Conservation (phyloP, 2,888 invertebrate genomes). For the Caradrina clavipalpis region DNA sequence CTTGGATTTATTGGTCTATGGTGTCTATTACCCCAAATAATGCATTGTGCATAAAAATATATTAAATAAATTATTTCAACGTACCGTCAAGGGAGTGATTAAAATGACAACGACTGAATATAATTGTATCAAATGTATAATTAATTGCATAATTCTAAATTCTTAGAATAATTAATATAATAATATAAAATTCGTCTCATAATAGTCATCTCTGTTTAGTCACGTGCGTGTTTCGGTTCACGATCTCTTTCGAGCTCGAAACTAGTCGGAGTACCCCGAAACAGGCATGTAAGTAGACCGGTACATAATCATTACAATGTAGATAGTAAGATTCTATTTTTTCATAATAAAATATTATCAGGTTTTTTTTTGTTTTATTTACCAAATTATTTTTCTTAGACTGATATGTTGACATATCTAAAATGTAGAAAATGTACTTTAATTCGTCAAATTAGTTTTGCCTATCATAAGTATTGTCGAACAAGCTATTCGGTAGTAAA, state of each 20-base stretch:
- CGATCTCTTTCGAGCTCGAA: neutral
- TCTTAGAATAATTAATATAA: conserved; percentile 27
- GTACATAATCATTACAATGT: conserved; percentile 9
- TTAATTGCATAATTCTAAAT: conserved; percentile 24
- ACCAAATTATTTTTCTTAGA: neutral
- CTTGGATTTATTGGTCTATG: too few relatives aligned
- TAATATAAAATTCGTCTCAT: conserved; percentile 20
- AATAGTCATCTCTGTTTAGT: conserved; percentile 1
- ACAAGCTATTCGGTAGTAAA: too few relatives aligned
- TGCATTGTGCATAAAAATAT: neutral
- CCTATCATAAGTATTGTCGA: too few relatives aligned
- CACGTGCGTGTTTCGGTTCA: neutral
- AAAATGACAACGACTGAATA: conserved; percentile 56
- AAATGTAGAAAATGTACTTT: neutral
- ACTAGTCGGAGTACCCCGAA: neutral
- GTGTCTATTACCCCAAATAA: neutral
- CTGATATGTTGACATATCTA: neutral
- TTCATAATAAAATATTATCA: conserved; percentile 47
- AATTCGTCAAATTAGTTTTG: neutral
- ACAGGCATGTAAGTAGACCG: conserved; percentile 5
- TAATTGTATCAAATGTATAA: conserved; percentile 51
- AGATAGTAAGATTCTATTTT: conserved; percentile 58
- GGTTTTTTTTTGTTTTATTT: conserved; percentile 17
- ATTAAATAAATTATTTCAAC: neutral
- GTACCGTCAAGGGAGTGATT: conserved; percentile 20